A percentile compares a stretch with the other conserved stretches of the same genome.
Conservation (phyloP, 2,113 vertebrate species). For the Dromas ardeola region DNA sequence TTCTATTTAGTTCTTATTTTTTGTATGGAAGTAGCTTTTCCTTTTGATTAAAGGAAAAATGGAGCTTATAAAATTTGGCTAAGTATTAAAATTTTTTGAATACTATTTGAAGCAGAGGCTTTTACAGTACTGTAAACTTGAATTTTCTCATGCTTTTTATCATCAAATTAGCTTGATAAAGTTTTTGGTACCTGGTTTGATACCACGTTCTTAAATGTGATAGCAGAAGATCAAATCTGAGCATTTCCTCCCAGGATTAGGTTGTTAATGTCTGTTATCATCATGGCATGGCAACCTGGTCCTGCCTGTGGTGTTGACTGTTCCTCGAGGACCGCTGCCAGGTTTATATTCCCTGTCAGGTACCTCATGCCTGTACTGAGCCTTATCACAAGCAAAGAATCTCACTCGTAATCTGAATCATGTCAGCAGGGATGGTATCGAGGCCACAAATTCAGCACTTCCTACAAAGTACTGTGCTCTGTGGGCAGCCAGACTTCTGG, state of each 20-base stretch:
- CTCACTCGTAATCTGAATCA: not conserved
- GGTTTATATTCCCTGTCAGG: not conserved
- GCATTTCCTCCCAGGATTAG: not conserved
- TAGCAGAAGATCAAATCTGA: not conserved
- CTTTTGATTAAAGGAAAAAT: not conserved
- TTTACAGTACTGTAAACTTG: not conserved
- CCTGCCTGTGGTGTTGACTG: not conserved
- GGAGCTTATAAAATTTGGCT: not conserved
- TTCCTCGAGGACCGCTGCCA: accelerated
- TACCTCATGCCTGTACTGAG: not conserved
- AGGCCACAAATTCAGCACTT: not conserved
- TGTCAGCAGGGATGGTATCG: not conserved
- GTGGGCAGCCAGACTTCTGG: not conserved
- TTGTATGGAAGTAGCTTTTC: not conserved
- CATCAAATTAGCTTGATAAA: not conserved
- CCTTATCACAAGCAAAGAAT: not conserved
- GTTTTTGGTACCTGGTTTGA: not conserved
- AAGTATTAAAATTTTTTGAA: not conserved
- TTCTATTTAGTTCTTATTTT: not conserved
- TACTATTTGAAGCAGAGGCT: not conserved
- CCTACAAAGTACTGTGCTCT: not conserved
- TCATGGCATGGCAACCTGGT: not conserved
- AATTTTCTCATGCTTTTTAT: not conserved
- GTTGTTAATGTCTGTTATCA: not conserved
- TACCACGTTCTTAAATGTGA: not conserved